Percentiles rank a stretch among this genome's conserved stretches.
phyloP scores from a whole-genome alignment of 2,888 invertebrate species.

The Nipponacmea schrenckii region DNA sequence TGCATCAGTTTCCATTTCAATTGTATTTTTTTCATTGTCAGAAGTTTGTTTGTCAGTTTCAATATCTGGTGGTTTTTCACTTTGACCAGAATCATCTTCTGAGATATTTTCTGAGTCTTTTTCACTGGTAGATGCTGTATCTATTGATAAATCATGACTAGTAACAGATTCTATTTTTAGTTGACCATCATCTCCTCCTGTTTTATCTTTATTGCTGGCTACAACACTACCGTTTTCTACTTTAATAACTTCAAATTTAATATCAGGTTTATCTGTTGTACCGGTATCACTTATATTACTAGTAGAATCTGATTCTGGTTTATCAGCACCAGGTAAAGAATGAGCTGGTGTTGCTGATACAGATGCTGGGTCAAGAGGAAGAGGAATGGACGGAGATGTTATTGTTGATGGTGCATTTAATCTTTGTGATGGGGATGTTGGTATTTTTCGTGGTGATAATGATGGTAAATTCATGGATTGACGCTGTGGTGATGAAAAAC shows the following conservation, averaged over 20 bases:
- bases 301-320: background rate
- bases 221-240: constrained; percentile 8
- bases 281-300: background rate
- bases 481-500: background rate
- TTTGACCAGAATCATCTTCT: background rate
- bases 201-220: constrained; percentile 1
- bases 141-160: constrained; percentile 7
- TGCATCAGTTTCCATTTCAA: background rate
- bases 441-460: background rate
- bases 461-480: background rate
- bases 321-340: constrained; percentile 6
- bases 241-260: constrained; percentile 6
- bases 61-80: background rate
- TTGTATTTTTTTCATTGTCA: background rate
- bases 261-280: constrained; percentile 1
- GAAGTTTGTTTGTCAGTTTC: background rate
- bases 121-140: background rate
- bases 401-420: background rate
- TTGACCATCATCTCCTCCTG: background rate
- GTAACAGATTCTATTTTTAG: constrained; percentile 5
- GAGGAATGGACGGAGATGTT: background rate
- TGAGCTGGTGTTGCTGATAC: constrained; percentile 2
- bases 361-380: background rate
- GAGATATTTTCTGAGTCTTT: background rate
- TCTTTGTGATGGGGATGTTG: background rate